These are phyloP conservation scores for Miltochrista miniata DNA, from an alignment of 2,888 invertebrate genomes.

Conservation along the genomic window DNA sequence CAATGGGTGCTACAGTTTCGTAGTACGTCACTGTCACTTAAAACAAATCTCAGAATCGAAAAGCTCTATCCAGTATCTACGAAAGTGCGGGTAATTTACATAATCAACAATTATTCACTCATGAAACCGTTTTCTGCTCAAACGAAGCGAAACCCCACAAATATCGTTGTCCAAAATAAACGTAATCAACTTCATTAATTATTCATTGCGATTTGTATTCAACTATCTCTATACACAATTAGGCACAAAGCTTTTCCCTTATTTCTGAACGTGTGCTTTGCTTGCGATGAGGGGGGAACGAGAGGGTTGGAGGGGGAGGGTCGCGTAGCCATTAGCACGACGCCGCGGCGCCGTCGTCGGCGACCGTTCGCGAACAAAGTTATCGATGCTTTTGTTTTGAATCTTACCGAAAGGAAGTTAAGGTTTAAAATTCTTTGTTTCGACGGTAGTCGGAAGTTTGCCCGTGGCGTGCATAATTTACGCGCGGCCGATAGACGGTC, in stretches of 20 bases:
- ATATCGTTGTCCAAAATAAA: slow-evolving; percentile 35
- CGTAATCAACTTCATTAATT: slow-evolving; percentile 44
- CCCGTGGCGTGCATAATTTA: slow-evolving; percentile 76
- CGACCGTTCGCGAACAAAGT: slow-evolving; percentile 58
- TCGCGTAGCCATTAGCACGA: slow-evolving; percentile 73
- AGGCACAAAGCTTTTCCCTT: slow-evolving; percentile 65
- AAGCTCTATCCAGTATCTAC: not conserved
- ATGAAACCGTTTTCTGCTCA: slow-evolving; percentile 7
- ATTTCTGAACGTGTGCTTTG: slow-evolving; percentile 69
- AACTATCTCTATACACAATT: slow-evolving; percentile 62
- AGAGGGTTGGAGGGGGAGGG: slow-evolving; percentile 51
- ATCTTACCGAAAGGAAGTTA: slow-evolving; percentile 31
- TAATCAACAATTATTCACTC: not conserved
- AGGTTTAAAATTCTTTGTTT: slow-evolving; percentile 34
- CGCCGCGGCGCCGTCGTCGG: slow-evolving; percentile 65
- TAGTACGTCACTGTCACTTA: no score
- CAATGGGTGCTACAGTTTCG: no score
- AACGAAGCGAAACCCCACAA: slow-evolving; percentile 25
- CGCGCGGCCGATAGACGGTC: slow-evolving; percentile 79
- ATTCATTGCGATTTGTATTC: slow-evolving; percentile 51
- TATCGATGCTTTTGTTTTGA: slow-evolving; percentile 21
- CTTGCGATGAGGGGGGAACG: slow-evolving; percentile 41
- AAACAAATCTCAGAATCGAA: no score
- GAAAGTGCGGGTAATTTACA: not conserved
- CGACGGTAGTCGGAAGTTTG: slow-evolving; percentile 29